These are phyloP conservation scores for Chirona hameri DNA, from an alignment of 2,888 invertebrate species.

Conservation along the genomic window DNA sequence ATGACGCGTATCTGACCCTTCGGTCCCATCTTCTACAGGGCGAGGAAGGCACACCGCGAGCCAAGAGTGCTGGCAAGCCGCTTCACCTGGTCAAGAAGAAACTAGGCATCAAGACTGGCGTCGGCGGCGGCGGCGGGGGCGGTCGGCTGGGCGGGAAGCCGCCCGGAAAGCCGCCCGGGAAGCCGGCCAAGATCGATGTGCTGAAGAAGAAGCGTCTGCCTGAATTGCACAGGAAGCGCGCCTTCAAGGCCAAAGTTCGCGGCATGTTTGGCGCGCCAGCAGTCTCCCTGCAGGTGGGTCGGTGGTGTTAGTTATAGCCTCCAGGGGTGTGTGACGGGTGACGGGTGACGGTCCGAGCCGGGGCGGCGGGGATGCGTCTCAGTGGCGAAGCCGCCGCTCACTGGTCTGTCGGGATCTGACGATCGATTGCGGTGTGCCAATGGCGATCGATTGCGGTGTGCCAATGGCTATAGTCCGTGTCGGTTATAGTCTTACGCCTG, in stretches of 20 bases:
- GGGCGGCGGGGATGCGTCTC: too few relatives aligned
- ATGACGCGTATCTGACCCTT: too few relatives aligned
- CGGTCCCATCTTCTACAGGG: background rate
- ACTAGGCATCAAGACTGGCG: slow-evolving; percentile 37
- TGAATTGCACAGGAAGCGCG: slow-evolving; percentile 76
- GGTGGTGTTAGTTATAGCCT: too few relatives aligned
- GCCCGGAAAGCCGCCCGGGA: slow-evolving; percentile 39
- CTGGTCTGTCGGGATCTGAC: too few relatives aligned
- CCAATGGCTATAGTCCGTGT: too few relatives aligned
- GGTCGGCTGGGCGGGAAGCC: slow-evolving; percentile 33
- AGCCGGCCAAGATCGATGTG: slow-evolving; percentile 24
- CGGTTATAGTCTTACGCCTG: too few relatives aligned
- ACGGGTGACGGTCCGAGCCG: too few relatives aligned
- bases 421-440: too few relatives aligned
- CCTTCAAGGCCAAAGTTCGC: slow-evolving; percentile 82
- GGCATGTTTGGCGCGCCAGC: slow-evolving; percentile 78
- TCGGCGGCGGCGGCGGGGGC: slow-evolving; percentile 26
- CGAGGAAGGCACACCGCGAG: background rate
- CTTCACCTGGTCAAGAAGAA: slow-evolving; percentile 38
- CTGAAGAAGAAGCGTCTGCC: slow-evolving; percentile 52
- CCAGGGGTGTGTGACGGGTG: too few relatives aligned
- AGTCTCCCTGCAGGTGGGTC: slow-evolving; percentile 61
- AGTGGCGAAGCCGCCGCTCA: too few relatives aligned
- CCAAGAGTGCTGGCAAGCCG: slow-evolving; percentile 32
- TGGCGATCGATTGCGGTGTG: too few relatives aligned